phyloP scores from a whole-genome alignment of 1,140 invertebrate species.

The Cydia pomonella region DNA sequence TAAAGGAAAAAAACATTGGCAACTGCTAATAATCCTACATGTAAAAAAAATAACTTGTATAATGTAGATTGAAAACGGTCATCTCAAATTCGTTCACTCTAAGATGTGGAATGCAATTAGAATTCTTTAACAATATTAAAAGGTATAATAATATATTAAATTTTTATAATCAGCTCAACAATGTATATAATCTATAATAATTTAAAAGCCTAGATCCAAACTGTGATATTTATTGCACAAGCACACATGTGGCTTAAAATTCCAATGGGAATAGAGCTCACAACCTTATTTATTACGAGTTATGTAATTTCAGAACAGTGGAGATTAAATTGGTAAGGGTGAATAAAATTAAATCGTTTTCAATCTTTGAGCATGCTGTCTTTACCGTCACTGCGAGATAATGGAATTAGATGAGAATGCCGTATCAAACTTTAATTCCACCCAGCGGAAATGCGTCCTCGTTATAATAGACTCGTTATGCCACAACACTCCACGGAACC shows the following conservation, averaged over 20 bases:
- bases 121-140: slow-evolving; percentile 82
- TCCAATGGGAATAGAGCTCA: slow-evolving; percentile 81
- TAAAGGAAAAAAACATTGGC: slow-evolving; percentile 82
- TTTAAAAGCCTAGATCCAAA: slow-evolving; percentile 82
- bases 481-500: slow-evolving; percentile 66
- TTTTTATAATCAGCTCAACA: slow-evolving; percentile 82
- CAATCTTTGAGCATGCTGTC: slow-evolving; percentile 53
- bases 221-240: slow-evolving; percentile 83
- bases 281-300: slow-evolving; percentile 77
- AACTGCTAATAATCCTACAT: slow-evolving; percentile 80
- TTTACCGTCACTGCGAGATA: slow-evolving; percentile 43
- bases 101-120: slow-evolving; percentile 82
- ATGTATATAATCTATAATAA: slow-evolving; percentile 82
- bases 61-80: slow-evolving; percentile 80
- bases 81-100: slow-evolving; percentile 80
- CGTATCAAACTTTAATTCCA: slow-evolving; percentile 51
- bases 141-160: slow-evolving; percentile 83
- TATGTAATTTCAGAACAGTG: slow-evolving; percentile 61
- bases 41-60: slow-evolving; percentile 81
- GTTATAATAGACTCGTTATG: slow-evolving; percentile 50
- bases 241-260: slow-evolving; percentile 81
- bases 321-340: slow-evolving; percentile 64
- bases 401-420: slow-evolving; percentile 43
- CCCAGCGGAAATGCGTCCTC: slow-evolving; percentile 54
- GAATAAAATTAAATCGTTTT: slow-evolving; percentile 50